Evolutionary conservation across 2,888 invertebrate genomes (phyloP), one percentile per base, ranked within the genome.

Genomic region (Chrysotoxum bicinctum): DNA sequence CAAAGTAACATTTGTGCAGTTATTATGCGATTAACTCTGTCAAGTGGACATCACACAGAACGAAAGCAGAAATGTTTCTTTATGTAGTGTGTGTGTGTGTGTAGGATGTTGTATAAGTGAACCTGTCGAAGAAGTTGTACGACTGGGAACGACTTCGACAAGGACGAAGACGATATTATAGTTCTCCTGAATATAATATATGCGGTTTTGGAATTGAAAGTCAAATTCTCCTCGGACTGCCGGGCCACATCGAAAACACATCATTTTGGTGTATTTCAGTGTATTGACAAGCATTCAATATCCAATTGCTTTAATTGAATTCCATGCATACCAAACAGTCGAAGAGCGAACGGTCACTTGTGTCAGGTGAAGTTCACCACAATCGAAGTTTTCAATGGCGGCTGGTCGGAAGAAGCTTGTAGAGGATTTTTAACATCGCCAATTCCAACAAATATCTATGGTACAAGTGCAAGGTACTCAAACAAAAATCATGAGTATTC

Each of bases 251-350:
- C 12, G 76, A 43, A 82, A 73, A 35, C 66, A 62, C 68, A 73
- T 76, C 48, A 80, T 37, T 85, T 69, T 37, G 58, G 58, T 50
- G 50, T 60, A 60, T 50, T 69, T 30, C 37, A 56, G 62, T 54
- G 43, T 62, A 62, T 56, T 64, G 81, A 77, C 76, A 81, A 43
- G 50, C 72, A 72, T 80, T 80, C 81, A 85, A 80, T 77, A 52
- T 86, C 74, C 77, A 86, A 78, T 77, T 76, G 81, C n/a, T 70
- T 40, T 78, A 86, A 81, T 82, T 86, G 82, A 82, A 82, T 86
- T 79, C 58, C 78, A 69, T 85, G 72, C 60, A 76, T 79, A 60
- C 21, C 72, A 84, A 75, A 52, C 23, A 45, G 16, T 8, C 10
- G 3, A 58, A 26, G 32, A 52, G n/a, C 10, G 12, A 45, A 66